Evolutionary conservation across 2,797 vertebrate genomes (phyloP), one percentile per base, ranked within the genome.

Genomic region (Premnoplex brunnescens): DNA sequence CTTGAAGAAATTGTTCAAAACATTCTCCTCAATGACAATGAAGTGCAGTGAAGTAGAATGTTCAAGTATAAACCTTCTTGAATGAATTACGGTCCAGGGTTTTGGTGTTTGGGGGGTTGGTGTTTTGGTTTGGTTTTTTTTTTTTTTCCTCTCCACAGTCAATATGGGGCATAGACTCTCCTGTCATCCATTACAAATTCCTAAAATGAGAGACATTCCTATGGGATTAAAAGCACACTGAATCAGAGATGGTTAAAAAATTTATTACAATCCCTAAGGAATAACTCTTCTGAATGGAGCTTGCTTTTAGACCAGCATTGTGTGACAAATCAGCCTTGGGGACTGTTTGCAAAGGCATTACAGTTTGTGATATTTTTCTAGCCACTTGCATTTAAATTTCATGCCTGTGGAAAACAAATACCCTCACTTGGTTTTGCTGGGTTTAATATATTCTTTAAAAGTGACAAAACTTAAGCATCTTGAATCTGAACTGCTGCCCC

Each of bases 271-370:
- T 73, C 80, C 52, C 71, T 16, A 48, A 79, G 74, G 88, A 90
- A 83, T 58, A 93, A 36, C 20, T 94, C 24, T 30, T 82, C 27
- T 39, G 37, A 89, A 83, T 6, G 71, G 64, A 85, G 46, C 41
- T 77, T 92, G 81, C 78, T 93, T 95, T 88, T 80, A 77, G 56
- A 63, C 75, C 60, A 83, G 60, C 22, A 71, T 3, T 34, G 59
- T 80, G 93, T 67, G 66, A 92, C 59, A 88, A 88, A 82, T 92
- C 79, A 81, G 44, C 71, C 74, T 88, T 88, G 63, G 56, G 48
- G 44, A 32, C 30, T 63, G 17, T 85, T 88, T 87, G 59, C 52
- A 63, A 79, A 89, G 72, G 32, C 51, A 62, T 87, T 91, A 59
- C 56, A 78, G 19, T 21, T 58, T 62, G 30, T 66, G 41, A 52